These are phyloP conservation scores for Platichthys stellatus DNA, from an alignment of 2,113 vertebrate species.

Conservation along the genomic window DNA sequence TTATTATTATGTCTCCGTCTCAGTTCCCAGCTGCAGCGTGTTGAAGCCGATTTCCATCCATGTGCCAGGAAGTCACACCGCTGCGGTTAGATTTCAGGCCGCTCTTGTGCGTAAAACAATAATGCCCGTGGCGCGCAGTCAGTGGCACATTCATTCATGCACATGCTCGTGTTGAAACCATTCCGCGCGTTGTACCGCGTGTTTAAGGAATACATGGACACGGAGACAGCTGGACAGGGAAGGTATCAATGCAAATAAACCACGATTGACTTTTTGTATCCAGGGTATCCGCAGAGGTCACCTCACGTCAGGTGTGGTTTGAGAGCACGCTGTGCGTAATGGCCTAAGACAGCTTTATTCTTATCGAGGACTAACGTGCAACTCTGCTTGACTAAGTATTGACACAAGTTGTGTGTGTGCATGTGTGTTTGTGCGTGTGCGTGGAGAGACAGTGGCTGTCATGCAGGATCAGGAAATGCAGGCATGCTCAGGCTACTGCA, in stretches of 20 bases:
- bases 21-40: not conserved
- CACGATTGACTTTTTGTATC: not conserved
- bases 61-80: slow-evolving; percentile 40
- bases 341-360: not conserved
- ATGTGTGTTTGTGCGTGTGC: not conserved
- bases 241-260: not conserved
- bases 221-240: not conserved
- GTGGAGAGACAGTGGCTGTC: slow-evolving; percentile 18
- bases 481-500: slow-evolving; percentile 12
- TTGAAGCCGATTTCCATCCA: not conserved
- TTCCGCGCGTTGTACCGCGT: not conserved
- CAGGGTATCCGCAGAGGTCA: not conserved
- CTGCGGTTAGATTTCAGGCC: slow-evolving; percentile 8
- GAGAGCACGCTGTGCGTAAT: slow-evolving; percentile 3
- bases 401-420: not conserved
- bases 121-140: slow-evolving; percentile 34
- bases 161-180: slow-evolving; percentile 6
- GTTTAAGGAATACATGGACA: not conserved
- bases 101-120: slow-evolving; percentile 39
- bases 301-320: not conserved
- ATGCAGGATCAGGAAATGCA: slow-evolving; percentile 62
- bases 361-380: not conserved
- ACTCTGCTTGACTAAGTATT: not conserved
- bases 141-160: slow-evolving; percentile 37
- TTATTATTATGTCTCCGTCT: not conserved